A percentile compares a stretch with the other conserved stretches of the same genome.
These are phyloP conservation scores for Epinotia ramella DNA, from an alignment of 2,888 invertebrate species.

Conservation along the genomic window DNA sequence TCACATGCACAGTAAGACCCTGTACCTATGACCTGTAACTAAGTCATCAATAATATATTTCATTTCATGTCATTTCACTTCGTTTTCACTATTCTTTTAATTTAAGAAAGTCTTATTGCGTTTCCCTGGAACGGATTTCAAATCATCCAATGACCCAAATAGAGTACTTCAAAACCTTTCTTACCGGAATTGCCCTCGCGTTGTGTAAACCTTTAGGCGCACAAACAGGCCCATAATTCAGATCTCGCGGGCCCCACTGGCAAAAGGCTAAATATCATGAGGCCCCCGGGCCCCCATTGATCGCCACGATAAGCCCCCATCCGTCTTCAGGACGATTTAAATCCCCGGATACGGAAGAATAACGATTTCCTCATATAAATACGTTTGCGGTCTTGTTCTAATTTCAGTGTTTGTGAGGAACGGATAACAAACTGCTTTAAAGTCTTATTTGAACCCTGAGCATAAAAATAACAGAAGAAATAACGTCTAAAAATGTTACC, in stretches of 20 bases:
- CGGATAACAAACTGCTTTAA: too few species aligned
- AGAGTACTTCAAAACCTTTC: not conserved
- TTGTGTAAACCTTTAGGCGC: constrained; percentile 13
- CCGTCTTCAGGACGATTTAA: constrained; percentile 42
- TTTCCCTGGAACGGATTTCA: not conserved
- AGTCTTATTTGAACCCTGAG: too few species aligned
- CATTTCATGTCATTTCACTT: too few species aligned
- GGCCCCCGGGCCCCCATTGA: constrained; percentile 33
- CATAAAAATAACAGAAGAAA: too few species aligned
- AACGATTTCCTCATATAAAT: constrained; percentile 38
- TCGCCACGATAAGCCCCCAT: constrained; percentile 42
- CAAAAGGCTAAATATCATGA: constrained; percentile 34
- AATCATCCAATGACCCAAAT: not conserved
- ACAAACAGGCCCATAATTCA: constrained; percentile 14
- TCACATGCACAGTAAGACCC: too few species aligned
- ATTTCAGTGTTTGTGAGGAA: constrained; percentile 13
- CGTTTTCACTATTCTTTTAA: not conserved
- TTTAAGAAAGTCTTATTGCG: not conserved
- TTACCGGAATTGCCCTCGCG: not conserved
- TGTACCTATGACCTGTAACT: too few species aligned
- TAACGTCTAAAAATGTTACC: too few species aligned
- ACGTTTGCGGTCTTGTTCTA: constrained; percentile 1
- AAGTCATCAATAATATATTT: too few species aligned
- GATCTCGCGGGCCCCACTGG: not conserved
- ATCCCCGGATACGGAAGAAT: constrained; percentile 41